A percentile compares a stretch with the other conserved stretches of the same genome.
These are phyloP conservation scores for Bos javanicus DNA, from an alignment of 2,113 vertebrate genomes.

Conservation along the genomic window DNA sequence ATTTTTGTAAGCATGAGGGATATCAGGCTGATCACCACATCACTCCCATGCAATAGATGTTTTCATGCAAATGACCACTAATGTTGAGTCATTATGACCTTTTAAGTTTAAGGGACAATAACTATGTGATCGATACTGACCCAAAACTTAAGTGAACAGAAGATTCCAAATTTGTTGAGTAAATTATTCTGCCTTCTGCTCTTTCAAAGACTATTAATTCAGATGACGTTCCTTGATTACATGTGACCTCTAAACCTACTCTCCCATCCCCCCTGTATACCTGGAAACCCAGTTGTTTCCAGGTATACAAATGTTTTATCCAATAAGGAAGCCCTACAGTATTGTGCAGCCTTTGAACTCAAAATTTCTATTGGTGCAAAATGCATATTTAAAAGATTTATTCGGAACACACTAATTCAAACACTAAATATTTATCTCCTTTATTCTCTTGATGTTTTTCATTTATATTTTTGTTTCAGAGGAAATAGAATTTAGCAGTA, in stretches of 20 bases:
- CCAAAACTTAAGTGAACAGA: not conserved
- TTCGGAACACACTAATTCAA: not conserved
- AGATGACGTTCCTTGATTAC: not conserved
- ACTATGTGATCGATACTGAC: not conserved
- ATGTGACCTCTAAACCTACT: not conserved
- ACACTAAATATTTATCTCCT: not conserved
- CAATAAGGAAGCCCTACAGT: not conserved
- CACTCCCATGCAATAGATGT: not conserved
- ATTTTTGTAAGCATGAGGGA: not conserved
- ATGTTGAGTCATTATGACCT: not conserved
- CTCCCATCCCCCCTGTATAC: not conserved
- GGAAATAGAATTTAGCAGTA: not conserved
- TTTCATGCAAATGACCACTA: not conserved
- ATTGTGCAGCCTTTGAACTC: not conserved
- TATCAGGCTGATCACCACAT: not conserved
- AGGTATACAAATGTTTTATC: not conserved
- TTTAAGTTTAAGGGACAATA: not conserved
- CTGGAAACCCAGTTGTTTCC: not conserved
- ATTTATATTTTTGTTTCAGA: not conserved
- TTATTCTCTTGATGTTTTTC: not conserved
- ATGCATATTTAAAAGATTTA: not conserved
- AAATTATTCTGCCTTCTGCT: not conserved
- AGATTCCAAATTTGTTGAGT: not conserved
- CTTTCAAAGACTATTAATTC: not conserved
- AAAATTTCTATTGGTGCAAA: not conserved